Conservation (phyloP, 1,140 invertebrate species). For the Dreissena polymorpha region DNA sequence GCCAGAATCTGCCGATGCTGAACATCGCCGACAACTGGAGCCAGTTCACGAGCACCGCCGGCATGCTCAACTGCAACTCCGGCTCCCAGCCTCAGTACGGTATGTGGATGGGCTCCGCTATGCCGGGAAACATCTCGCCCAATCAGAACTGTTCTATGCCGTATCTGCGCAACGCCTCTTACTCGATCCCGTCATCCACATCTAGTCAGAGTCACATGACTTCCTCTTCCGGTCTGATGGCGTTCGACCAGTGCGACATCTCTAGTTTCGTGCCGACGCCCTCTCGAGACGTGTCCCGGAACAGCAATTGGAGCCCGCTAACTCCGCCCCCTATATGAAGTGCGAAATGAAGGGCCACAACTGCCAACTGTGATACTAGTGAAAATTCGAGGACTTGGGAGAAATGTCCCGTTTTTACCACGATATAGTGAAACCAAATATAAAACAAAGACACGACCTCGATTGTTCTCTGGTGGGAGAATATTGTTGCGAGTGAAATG, state of each 20-base stretch:
- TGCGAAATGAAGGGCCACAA: neutral
- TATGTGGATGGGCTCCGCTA: conserved; percentile 72
- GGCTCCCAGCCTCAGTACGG: conserved; percentile 70
- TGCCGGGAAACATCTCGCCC: conserved; percentile 71
- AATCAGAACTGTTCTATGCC: conserved; percentile 77
- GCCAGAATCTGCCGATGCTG: conserved; percentile 71
- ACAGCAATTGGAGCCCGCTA: conserved; percentile 71
- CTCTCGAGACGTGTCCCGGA: conserved; percentile 58
- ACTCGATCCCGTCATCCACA: conserved; percentile 61
- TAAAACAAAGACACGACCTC: neutral
- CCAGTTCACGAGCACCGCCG: conserved; percentile 66
- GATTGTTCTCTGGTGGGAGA: neutral
- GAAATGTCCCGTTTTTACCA: neutral
- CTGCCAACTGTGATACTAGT: neutral
- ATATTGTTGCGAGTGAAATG: neutral
- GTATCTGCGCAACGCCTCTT: conserved; percentile 65
- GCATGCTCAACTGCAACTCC: conserved; percentile 62
- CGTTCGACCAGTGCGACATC: conserved; percentile 74
- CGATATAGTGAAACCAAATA: neutral
- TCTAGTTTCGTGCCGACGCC: conserved; percentile 58
- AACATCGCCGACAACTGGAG: conserved; percentile 73
- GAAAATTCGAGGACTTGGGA: neutral
- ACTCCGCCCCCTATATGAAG: conserved; percentile 71
- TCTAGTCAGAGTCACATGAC: conserved; percentile 48
- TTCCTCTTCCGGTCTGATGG: conserved; percentile 52